Evolutionary conservation across 1,140 invertebrate genomes (phyloP).

Genomic region (Papilio dardanus): DNA sequence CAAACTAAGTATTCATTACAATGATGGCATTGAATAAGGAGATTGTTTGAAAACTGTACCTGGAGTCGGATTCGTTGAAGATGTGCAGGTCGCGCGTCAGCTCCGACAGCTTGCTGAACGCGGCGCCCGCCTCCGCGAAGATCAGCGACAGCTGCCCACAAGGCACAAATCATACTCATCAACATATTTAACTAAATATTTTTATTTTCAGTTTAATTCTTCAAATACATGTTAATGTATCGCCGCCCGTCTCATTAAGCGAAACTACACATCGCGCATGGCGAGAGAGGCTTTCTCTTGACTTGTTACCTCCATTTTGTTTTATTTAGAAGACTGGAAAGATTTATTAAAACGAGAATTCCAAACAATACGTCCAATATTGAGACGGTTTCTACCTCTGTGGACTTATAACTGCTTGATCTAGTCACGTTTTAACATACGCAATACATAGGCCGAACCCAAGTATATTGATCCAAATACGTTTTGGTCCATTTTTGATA

Average conservation of each 20-base stretch:
- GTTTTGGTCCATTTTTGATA: neutral
- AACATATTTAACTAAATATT: neutral
- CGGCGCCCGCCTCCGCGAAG: neutral
- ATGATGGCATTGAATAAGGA: no score
- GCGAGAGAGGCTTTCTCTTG: neutral
- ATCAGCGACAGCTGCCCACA: neutral
- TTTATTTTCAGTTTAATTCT: no score
- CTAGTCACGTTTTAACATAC: neutral
- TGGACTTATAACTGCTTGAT: neutral
- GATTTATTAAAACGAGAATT: neutral
- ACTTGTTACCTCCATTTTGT: neutral
- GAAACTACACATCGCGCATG: no score
- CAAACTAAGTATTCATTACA: no score
- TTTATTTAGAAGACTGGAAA: neutral
- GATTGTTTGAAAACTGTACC: neutral
- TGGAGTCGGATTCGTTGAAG: neutral
- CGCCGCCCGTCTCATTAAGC: no score
- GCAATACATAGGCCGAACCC: neutral
- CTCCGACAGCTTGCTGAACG: neutral
- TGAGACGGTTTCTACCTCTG: neutral
- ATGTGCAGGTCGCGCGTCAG: neutral
- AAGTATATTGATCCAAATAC: neutral
- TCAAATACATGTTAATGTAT: no score
- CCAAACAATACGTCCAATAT: neutral
- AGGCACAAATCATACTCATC: neutral